phyloP scores from a whole-genome alignment of 2,797 vertebrate species.

The Cryptoprocta ferox region DNA sequence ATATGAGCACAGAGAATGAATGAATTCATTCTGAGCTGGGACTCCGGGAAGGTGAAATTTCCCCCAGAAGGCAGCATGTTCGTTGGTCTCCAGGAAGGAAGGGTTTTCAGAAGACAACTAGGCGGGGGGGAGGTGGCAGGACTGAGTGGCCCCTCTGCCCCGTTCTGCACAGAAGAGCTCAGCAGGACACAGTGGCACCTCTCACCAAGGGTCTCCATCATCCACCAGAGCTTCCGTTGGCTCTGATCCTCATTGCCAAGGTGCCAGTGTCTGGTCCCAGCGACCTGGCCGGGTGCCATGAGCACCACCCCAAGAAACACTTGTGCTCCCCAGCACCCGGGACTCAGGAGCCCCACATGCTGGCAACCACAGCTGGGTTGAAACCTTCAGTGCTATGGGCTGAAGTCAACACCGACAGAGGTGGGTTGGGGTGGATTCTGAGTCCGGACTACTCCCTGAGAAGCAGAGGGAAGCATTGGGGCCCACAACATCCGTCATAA shows the following conservation, averaged over 20 bases:
- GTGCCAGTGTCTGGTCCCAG: background rate
- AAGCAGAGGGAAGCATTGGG: background rate
- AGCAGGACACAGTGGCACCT: accelerated
- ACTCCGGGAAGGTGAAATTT: background rate
- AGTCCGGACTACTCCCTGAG: background rate
- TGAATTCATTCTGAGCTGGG: background rate
- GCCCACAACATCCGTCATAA: background rate
- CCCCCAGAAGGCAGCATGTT: background rate
- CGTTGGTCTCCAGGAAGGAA: background rate
- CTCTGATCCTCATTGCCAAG: background rate
- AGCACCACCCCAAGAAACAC: background rate
- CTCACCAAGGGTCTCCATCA: too few species aligned
- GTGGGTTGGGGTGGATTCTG: background rate
- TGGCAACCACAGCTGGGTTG: background rate
- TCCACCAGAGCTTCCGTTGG: background rate
- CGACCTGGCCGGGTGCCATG: background rate
- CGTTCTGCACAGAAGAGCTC: background rate
- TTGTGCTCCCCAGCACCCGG: background rate
- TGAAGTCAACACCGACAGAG: background rate
- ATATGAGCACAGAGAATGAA: too few species aligned
- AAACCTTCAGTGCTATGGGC: background rate
- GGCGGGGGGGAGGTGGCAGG: accelerated
- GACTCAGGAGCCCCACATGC: too few species aligned
- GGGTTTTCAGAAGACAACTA: background rate
- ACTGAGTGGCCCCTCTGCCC: background rate